Evolutionary conservation across 2,113 vertebrate genomes (phyloP).

Genomic region (Petrocephalus microphthalmus): DNA sequence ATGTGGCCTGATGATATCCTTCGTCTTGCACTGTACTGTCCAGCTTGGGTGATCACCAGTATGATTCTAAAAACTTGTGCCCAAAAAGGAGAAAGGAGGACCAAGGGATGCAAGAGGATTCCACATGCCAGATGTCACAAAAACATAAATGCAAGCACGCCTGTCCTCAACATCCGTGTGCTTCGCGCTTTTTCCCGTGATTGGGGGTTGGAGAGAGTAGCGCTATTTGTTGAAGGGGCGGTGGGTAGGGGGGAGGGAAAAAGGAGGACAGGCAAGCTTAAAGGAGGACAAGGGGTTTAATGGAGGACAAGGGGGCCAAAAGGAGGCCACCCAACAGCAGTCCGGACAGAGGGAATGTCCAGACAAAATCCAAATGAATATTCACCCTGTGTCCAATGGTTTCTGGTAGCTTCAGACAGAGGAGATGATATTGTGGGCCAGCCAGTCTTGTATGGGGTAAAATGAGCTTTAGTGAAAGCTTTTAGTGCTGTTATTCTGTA

Average conservation of each 20-base stretch:
- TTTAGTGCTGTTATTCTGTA: background rate
- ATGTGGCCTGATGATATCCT: background rate
- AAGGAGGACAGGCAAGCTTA: background rate
- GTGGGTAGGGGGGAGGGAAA: background rate
- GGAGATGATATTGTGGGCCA: background rate
- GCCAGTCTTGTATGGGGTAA: background rate
- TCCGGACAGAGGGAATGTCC: background rate
- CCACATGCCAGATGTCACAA: background rate
- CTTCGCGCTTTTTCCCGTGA: background rate
- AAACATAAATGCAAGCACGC: background rate
- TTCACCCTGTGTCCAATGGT: background rate
- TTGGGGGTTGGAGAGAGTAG: background rate
- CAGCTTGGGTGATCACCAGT: background rate
- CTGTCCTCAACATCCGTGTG: background rate
- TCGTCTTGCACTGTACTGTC: background rate
- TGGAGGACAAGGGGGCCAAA: background rate
- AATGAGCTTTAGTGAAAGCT: background rate
- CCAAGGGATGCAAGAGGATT: background rate
- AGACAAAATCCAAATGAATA: background rate
- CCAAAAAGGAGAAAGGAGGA: background rate
- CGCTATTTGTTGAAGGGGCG: background rate
- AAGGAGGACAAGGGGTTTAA: too few species aligned
- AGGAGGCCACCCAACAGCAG: background rate
- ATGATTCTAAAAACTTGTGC: background rate
- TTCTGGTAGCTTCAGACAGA: background rate